A percentile compares a stretch with the other conserved stretches of the same genome.
Evolutionary conservation across 2,888 invertebrate species (phyloP).

Genomic region (Dasysyrphus tricinctus): DNA sequence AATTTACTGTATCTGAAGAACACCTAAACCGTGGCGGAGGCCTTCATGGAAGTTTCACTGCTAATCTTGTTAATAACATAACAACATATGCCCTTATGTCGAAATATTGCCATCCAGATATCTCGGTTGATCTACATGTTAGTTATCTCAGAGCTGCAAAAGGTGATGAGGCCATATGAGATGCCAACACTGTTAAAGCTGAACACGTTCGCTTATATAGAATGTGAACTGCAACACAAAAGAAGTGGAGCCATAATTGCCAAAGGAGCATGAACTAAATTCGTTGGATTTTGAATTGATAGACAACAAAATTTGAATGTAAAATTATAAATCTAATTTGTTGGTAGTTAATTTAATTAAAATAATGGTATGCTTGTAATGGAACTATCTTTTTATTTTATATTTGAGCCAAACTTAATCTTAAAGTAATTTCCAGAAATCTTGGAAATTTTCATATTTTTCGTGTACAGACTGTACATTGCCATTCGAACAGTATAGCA

Average conservation of each 20-base stretch:
- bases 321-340: neutral
- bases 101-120: slow-evolving; percentile 87
- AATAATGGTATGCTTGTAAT: too few species aligned
- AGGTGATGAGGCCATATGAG: slow-evolving; percentile 91
- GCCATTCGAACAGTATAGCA: too few species aligned
- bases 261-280: slow-evolving; percentile 93
- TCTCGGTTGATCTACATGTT: slow-evolving; percentile 92
- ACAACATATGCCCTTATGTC: slow-evolving; percentile 92
- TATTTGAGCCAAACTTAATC: too few species aligned
- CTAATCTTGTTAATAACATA: slow-evolving; percentile 88
- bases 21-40: slow-evolving; percentile 90
- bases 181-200: slow-evolving; percentile 89
- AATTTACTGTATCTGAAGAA: slow-evolving; percentile 89
- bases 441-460: too few species aligned
- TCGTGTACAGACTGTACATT: too few species aligned
- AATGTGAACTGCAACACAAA: slow-evolving; percentile 91
- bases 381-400: too few species aligned
- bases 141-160: slow-evolving; percentile 92
- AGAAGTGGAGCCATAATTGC: slow-evolving; percentile 89
- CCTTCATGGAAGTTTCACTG: slow-evolving; percentile 94
- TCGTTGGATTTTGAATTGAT: slow-evolving; percentile 81
- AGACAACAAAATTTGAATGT: slow-evolving; percentile 37
- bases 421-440: too few species aligned
- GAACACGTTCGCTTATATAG: slow-evolving; percentile 92
- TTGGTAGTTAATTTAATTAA: neutral